Conservation (phyloP, 2,888 invertebrate genomes). For the Actias luna region DNA sequence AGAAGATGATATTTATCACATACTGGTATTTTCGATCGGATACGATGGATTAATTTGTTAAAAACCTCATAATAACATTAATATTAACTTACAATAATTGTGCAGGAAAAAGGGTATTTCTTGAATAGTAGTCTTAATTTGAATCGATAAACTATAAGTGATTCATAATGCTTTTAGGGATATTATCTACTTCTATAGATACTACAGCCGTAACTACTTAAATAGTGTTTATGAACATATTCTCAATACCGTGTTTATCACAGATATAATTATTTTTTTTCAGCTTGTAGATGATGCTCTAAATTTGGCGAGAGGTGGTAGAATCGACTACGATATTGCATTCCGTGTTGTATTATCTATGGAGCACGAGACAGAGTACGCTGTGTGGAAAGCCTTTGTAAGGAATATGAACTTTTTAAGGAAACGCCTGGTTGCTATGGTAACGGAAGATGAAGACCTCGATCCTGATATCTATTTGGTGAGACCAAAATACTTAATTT, state of each 20-base stretch:
- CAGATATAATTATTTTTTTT: constrained; percentile 35
- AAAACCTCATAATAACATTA: no score
- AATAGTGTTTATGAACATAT: background rate
- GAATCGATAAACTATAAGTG: no score
- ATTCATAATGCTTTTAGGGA: no score
- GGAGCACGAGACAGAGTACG: constrained; percentile 86
- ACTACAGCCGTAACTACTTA: no score
- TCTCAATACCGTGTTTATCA: background rate
- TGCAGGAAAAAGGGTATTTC: no score
- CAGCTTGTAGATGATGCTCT: constrained; percentile 89
- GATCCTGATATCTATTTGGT: constrained; percentile 69
- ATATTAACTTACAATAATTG: no score
- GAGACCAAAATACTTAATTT: no score
- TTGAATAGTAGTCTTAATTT: no score
- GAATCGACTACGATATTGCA: constrained; percentile 83
- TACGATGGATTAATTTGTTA: no score
- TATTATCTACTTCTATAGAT: no score
- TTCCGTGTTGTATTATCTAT: constrained; percentile 87
- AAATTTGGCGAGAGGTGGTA: constrained; percentile 85
- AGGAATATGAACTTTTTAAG: constrained; percentile 71
- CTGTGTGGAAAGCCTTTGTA: constrained; percentile 85
- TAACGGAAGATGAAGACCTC: constrained; percentile 49
- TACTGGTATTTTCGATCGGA: no score
- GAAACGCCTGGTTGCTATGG: constrained; percentile 50
- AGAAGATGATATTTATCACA: no score